Evolutionary conservation across 2,797 vertebrate genomes (phyloP).

Genomic region (Liasis olivaceus): DNA sequence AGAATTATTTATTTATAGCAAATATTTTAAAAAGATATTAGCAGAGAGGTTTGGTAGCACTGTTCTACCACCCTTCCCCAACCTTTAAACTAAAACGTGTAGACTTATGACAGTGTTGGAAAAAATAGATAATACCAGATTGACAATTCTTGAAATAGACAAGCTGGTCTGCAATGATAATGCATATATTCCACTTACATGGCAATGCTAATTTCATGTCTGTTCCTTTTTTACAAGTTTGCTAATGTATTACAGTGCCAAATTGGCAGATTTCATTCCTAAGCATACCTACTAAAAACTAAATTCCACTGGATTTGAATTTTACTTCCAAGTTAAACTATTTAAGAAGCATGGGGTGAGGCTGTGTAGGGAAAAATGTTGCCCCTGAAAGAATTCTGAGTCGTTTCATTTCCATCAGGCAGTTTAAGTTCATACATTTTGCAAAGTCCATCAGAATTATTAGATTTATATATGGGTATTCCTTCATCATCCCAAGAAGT

Average conservation of each 20-base stretch:
- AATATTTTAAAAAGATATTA: not conserved
- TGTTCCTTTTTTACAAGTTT: not conserved
- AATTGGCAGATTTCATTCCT: not conserved
- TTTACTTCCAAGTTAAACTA: not conserved
- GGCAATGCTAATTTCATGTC: not conserved
- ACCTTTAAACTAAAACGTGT: not conserved
- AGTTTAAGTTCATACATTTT: too few relatives aligned
- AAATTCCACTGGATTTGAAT: too few relatives aligned
- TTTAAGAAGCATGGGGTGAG: not conserved
- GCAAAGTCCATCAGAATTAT: not conserved
- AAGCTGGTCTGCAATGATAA: not conserved
- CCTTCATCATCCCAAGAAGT: not conserved
- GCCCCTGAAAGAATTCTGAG: not conserved
- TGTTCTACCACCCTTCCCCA: not conserved
- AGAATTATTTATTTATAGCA: not conserved
- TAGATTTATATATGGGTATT: not conserved
- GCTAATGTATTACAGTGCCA: not conserved
- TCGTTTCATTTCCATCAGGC: not conserved
- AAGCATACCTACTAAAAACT: not conserved
- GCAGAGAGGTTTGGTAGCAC: not conserved
- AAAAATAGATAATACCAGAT: not conserved
- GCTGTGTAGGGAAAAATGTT: not conserved
- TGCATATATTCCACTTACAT: not conserved
- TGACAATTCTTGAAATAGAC: not conserved
- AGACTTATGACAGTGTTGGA: not conserved